Evolutionary conservation across 2,888 invertebrate genomes (phyloP), one percentile per base, ranked within the genome.

Genomic region (Nomada hirtipes): DNA sequence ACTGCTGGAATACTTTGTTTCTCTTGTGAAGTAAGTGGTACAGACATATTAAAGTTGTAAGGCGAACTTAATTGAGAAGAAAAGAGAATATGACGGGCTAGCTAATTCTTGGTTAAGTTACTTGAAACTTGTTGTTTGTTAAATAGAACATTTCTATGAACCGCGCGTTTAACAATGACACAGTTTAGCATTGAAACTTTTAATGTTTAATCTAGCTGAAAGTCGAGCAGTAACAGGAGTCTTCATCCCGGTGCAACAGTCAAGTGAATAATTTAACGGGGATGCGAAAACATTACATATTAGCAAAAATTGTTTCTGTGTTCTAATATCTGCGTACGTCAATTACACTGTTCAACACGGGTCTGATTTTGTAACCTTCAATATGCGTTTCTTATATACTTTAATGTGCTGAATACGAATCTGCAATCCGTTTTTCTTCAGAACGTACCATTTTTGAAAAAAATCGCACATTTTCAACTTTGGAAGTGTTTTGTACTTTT

Each of bases 191-290:
- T 68, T 60, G 70, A 81, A 81, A 83, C 75, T 77, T 72, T 72
- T 60, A 59, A 55, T 77, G 77, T 81, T 81, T 81, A 83, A 83
- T 82, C 77, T 82, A 77, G 77, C 79, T 72, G 67, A 83, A 82
- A 69, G 77, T 77, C 77, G 73, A 42, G 20, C 4, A 9, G 70
- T 63, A 70, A 69, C 29, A 13, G 15, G 61, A 50, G 61, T 18
- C n/a, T 44, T 44, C 55, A 29, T 64, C 64, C 44, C 55, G 61
- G 10, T 42, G 20, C 64, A 57, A 64, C 26, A 23, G 55, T 29
- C 55, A 64, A 73, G 44, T 57, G 63, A 53, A 73, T 71, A 61
- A 61, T 71, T 71, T 71, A 71, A 52, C 23, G 36, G 29, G 60
- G 61, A 52, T 61, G 36, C 23, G 52, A 29, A 13, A 61, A 71